Conservation (phyloP, 2,113 vertebrate species). For the Quiscalus mexicanus region DNA sequence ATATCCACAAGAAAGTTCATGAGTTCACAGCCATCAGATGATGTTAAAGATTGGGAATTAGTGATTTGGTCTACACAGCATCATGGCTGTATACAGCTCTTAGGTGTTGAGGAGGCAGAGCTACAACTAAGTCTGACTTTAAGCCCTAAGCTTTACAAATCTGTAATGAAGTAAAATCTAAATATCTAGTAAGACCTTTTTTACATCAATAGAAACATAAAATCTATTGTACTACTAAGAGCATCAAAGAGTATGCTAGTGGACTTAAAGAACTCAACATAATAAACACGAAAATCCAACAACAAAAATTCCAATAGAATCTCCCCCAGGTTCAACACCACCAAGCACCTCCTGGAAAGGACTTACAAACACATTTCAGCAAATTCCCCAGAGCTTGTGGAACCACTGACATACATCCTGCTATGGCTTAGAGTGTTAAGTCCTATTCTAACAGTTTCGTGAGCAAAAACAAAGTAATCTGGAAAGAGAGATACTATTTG, state of each 20-base stretch:
- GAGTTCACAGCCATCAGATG: constrained; percentile 4
- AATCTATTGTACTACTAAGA: neutral
- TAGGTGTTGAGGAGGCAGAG: neutral
- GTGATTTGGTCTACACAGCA: neutral
- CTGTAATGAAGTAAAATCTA: neutral
- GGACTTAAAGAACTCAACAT: neutral
- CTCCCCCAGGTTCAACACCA: neutral
- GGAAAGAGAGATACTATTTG: constrained; percentile 38
- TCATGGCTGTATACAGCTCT: neutral
- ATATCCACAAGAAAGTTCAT: constrained; percentile 2
- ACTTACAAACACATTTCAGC: neutral
- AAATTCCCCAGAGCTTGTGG: neutral
- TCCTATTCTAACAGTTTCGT: constrained; percentile 46
- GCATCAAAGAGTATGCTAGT: neutral
- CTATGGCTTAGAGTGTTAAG: neutral
- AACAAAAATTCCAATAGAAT: neutral
- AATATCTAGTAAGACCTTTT: neutral
- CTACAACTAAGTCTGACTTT: neutral
- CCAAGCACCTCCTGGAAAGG: neutral
- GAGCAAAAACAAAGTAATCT: constrained; percentile 49
- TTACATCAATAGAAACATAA: neutral
- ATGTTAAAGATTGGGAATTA: neutral
- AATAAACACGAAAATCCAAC: neutral
- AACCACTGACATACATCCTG: neutral
- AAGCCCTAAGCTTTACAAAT: neutral